Evolutionary conservation across 2,888 invertebrate species (phyloP), one percentile per base, ranked within the genome.

Genomic region (Phragmatobia fuliginosa): DNA sequence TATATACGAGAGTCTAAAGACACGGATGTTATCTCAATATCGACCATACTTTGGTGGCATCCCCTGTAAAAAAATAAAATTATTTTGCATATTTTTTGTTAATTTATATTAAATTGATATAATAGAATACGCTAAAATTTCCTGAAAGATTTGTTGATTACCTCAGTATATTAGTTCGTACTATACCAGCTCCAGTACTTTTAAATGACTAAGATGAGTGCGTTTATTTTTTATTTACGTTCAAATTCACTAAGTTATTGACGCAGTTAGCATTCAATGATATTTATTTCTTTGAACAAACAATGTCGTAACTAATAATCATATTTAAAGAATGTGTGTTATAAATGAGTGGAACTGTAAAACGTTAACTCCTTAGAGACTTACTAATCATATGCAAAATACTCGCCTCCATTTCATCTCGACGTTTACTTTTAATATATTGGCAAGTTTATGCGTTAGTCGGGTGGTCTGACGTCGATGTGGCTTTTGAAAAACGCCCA

Each of bases 391-490:
- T 78, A 83, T 80, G 78, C 77, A 80, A 81, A 80, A 71, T 77
- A 73, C 72, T 66, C 63, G 68, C 63, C 38, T 72, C 59, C 76
- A 80, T 79, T 83, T 73, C 74, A 77, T 77, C 67, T 70, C 72
- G 81, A 83, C 80, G 58, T 83, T 78, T 73, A 76, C 80, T 82
- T 78, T 74, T 82, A 87, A 84, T 86, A 82, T 85, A 85, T 80
- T 77, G 75, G 66, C 75, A 68, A 85, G 77, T 88, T 88, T 88
- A 89, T 83, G 83, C 56, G 71, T 85, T 83, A 69, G 75, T 83
- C 76, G 74, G 91, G 89, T 88, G 91, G 90, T 91, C 90, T 85
- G 84, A 86, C 80, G 78, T 76, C 74, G 74, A 84, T 83, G 80
- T 77, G 71, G 79, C 74, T 82, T 84, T 87, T 81, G 77, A 82